Evolutionary conservation across 1,140 invertebrate genomes (phyloP), one percentile per base, ranked within the genome.

Genomic region (Leptonema lineaticorne): DNA sequence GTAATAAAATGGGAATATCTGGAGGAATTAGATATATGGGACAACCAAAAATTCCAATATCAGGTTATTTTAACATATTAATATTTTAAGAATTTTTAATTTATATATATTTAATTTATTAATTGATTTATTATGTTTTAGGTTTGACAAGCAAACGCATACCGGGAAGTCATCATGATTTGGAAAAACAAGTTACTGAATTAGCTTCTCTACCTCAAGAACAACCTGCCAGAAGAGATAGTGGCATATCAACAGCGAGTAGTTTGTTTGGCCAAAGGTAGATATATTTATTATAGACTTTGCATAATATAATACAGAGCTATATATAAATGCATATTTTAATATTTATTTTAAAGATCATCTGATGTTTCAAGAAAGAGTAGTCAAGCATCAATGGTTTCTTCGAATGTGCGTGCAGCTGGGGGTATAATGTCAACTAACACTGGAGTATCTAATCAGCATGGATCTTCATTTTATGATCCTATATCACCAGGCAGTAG

Each of bases 401-500:
- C 73, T 63, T 68, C 65, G 11, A 70, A 68, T 56, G 22, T 69
- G 28, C 67, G 68, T n/a, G 30, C 62, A 41, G 27, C 77, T 75
- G 26, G 77, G 75, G 41, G 75, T 76, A 30, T 75, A 24, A 67
- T 69, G 20, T 71, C 73, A 8, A 69, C 71, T 27, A 76, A 84
- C 73, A 72, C 73, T 71, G 69, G 74, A 71, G 74, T 66, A 46
- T 67, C 74, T 18, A 76, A 71, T 62, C 74, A 77, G 8, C 73
- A 76, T 8, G 74, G 74, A 8, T 73, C 77, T 1, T 84, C 81
- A 0, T 90, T 90, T 26, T 97, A 96, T 75, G 95, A 97, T 82
- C 95, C 90, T 5, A 94, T 95, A 70, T 95, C 93, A 45, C 87
- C 92, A 33, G 93, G 92, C 24, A 94, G 90, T 73, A 92, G 90